Percentiles rank a stretch among this genome's conserved stretches.
These are phyloP conservation scores for Pseudomyrmex flavicornis DNA, from an alignment of 1,140 invertebrate species.

Conservation along the genomic window DNA sequence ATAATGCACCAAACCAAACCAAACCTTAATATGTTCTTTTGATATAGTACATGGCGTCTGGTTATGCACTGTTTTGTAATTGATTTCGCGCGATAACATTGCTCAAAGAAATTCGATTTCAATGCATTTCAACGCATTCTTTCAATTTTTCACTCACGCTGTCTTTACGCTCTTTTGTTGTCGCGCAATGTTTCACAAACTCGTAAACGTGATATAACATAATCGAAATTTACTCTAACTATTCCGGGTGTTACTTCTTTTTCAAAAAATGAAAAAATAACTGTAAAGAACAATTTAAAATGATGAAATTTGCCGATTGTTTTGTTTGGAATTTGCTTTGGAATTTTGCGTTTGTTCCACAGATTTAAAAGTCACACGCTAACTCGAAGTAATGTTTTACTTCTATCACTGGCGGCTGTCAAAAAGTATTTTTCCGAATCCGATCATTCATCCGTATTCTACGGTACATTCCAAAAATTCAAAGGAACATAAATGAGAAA, in stretches of 20 bases:
- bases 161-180: conserved; percentile 19
- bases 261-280: too few species aligned
- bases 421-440: conserved; percentile 21
- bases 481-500: background rate
- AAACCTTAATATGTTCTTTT: background rate
- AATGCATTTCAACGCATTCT: conserved; percentile 22
- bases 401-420: background rate
- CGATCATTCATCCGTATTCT: background rate
- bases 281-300: background rate
- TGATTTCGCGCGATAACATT: conserved; percentile 48
- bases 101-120: conserved; percentile 53
- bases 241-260: too few species aligned
- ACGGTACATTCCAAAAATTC: conserved; percentile 15
- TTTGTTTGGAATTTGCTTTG: background rate
- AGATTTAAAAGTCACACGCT: background rate
- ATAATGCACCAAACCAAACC: too few species aligned
- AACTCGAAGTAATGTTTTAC: background rate
- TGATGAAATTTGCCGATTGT: background rate
- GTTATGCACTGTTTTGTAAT: background rate
- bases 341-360: background rate
- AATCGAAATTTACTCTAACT: conserved; percentile 14
- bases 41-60: background rate
- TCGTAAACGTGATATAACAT: conserved; percentile 10
- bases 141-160: conserved; percentile 23
- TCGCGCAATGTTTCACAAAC: too few species aligned